A percentile compares a stretch with the other conserved stretches of the same genome.
Evolutionary conservation across 2,113 vertebrate species (phyloP).

Genomic region (Pogonocichla stellata): DNA sequence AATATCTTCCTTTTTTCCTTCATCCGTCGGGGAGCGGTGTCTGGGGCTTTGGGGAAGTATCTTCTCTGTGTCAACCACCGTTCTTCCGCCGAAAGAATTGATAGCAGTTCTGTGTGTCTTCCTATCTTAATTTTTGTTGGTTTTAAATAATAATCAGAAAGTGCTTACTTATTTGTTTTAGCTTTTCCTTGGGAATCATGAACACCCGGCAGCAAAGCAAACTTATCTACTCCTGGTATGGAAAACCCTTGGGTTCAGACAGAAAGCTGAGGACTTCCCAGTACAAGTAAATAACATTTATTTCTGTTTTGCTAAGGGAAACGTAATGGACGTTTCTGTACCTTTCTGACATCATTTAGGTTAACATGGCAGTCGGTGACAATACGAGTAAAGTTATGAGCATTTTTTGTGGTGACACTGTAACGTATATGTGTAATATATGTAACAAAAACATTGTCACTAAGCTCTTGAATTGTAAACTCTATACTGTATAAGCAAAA

Average conservation of each 20-base stretch:
- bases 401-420: rapidly evolving
- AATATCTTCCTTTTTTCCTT: neutral
- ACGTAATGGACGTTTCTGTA: neutral
- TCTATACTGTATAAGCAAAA: neutral
- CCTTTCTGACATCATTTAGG: rapidly evolving
- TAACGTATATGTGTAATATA: no score
- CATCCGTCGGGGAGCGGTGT: neutral
- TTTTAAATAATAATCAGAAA: neutral
- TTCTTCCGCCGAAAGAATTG: rapidly evolving
- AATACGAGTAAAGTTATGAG: neutral
- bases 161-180: neutral
- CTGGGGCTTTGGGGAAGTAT: neutral
- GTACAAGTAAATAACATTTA: conserved; percentile 51
- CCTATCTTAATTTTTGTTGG: rapidly evolving
- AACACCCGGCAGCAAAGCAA: conserved; percentile 71
- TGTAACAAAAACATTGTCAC: neutral
- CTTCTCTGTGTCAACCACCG: rapidly evolving
- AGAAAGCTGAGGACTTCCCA: conserved; percentile 68
- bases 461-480: neutral
- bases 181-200: conserved; percentile 57
- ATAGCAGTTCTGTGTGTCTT: rapidly evolving
- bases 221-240: conserved; percentile 78
- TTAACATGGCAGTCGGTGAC: neutral
- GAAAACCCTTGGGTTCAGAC: conserved; percentile 59
- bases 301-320: neutral